Base-by-base conservation (phyloP, 2,797 vertebrate species). In the Coranthus polyacanthus region DNA sequence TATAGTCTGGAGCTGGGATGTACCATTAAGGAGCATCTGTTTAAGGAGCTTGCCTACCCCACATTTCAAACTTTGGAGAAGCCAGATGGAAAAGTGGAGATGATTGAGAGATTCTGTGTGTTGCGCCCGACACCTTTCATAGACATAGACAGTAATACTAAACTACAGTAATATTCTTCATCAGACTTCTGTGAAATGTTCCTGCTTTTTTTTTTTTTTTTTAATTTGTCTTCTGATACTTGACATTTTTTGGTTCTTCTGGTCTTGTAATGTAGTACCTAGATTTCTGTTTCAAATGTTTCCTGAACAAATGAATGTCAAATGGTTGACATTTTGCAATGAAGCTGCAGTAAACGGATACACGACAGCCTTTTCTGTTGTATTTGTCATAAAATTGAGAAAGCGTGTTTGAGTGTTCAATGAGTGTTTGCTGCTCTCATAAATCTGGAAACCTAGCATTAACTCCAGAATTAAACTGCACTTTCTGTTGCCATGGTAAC, bases 1-100 rank as follows among this genome's bases (percentile, higher is more conserved):
- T 91, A 92, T 80, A 92, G 84, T 39, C 26, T 89, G 81, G 69
- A 91, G 75, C 79, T 93, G 64, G 93, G 91, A 24, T 81, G 88
- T 5, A 61, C 69, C 55, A 86, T 93, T 60, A 94, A 94, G 50
- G 88, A 91, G 9, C 86, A 68, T 50, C 79, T 91, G 34, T 89
- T 91, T 44, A 32, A 59, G 37, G 85, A 87, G 77, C 74, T 93
- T 50, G 81, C 87, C 43, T 92, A 90, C 62, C 90, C 88, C 0
- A 81, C 41, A 0, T 64, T 91, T 72, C 79, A 90, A 20, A 70
- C 77, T 11, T 78, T 68, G 39, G 74, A 87, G 58, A 42, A 42
- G 47, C 54, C 66, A 6, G 46, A 78, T 0, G 72, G 79, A 66
- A 79, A 67, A 52, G 37, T 90, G 80, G 78, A 86, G 37, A 82